A percentile compares a stretch with the other conserved stretches of the same genome.
Conservation (phyloP, 2,113 vertebrate genomes). For the Panthera tigris region DNA sequence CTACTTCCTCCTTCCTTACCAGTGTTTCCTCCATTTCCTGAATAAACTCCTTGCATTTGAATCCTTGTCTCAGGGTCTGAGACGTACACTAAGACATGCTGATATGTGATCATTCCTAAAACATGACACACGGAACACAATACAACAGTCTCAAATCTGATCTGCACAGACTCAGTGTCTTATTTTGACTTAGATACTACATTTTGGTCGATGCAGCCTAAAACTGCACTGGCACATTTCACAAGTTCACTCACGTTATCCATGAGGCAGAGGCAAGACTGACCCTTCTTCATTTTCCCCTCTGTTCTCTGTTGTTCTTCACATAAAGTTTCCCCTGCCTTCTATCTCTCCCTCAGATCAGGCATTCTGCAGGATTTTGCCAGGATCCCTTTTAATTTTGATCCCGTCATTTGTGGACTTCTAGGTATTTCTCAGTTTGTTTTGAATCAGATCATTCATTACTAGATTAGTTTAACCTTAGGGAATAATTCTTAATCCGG, state of each 20-base stretch:
- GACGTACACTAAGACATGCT: not conserved
- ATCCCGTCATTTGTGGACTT: not conserved
- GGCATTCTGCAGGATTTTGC: not conserved
- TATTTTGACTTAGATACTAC: not conserved
- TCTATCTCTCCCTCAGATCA: not conserved
- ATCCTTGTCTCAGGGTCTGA: not conserved
- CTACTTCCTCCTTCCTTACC: not conserved
- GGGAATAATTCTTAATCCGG: not conserved
- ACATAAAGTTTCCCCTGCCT: not conserved
- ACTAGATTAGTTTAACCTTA: not conserved
- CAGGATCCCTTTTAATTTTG: slow-evolving; percentile 19
- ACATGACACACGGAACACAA: not conserved
- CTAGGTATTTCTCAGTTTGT: not conserved
- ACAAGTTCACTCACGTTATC: not conserved
- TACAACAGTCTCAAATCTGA: not conserved
- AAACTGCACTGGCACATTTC: no score
- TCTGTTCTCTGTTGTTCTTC: not conserved
- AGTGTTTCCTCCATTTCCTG: not conserved
- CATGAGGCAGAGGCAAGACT: not conserved
- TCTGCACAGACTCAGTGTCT: not conserved
- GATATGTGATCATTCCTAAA: not conserved
- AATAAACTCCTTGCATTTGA: not conserved
- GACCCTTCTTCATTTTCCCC: not conserved
- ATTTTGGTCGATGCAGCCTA: not conserved
- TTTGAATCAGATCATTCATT: not conserved